Conservation (phyloP, 2,113 vertebrate species). For the Peucedramus taeniatus region DNA sequence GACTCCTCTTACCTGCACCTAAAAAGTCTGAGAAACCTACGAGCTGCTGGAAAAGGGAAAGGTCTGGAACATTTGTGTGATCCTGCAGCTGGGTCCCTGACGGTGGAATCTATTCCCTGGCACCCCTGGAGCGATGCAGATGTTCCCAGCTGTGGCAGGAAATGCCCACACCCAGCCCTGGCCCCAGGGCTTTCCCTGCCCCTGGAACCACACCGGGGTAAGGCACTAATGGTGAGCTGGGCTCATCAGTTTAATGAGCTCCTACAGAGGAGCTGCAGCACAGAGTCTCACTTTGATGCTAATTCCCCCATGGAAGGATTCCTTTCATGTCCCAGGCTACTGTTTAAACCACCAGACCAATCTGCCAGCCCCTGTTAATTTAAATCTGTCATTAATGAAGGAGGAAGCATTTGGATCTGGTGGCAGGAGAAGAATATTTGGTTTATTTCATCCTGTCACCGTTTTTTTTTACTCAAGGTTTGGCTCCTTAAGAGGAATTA, state of each 20-base stretch:
- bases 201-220: not conserved
- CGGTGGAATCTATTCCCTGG: not conserved
- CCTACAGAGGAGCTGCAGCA: not conserved
- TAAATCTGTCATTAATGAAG: not conserved
- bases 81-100: not conserved
- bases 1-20: not conserved
- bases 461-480: not conserved
- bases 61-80: not conserved
- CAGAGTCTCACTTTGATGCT: constrained; percentile 20
- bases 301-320: constrained; percentile 16
- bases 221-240: not conserved
- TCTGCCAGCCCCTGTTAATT: not conserved
- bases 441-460: not conserved
- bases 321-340: constrained; percentile 26
- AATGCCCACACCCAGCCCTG: not conserved
- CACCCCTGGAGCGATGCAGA: accelerated
- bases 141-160: not conserved
- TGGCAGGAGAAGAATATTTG: not conserved
- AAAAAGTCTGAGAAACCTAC: accelerated
- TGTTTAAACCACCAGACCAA: constrained; percentile 17
- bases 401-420: not conserved
- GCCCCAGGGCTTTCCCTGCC: not conserved
- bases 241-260: constrained; percentile 49
- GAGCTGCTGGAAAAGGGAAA: not conserved
- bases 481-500: not conserved